Percentiles rank a stretch among this genome's conserved stretches.
Evolutionary conservation across 2,888 invertebrate species (phyloP).

Genomic region (Rhorus exstirpatorius): DNA sequence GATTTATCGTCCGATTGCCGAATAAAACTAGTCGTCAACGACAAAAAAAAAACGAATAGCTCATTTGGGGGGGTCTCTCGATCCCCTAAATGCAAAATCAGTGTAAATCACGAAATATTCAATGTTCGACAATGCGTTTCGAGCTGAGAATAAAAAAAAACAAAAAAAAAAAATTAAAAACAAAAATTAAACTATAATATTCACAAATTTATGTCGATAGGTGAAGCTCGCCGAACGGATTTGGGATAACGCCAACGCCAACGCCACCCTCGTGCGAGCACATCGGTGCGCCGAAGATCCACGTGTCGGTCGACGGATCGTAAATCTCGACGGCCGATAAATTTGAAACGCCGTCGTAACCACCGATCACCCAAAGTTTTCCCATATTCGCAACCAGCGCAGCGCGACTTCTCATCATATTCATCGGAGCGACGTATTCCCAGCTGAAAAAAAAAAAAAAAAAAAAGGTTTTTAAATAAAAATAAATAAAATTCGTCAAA

Average conservation of each 20-base stretch:
- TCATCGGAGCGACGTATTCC: slow-evolving; percentile 93
- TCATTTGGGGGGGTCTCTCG: no score
- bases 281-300: slow-evolving; percentile 93
- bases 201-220: slow-evolving; percentile 46
- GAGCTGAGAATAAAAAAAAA: neutral
- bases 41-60: slow-evolving; percentile 10
- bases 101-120: slow-evolving; percentile 53
- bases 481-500: neutral
- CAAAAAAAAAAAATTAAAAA: slow-evolving; percentile 12
- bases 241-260: slow-evolving; percentile 94
- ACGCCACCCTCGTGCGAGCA: slow-evolving; percentile 96
- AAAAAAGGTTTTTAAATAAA: no score
- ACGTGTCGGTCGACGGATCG: slow-evolving; percentile 90
- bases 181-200: slow-evolving; percentile 9
- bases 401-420: slow-evolving; percentile 93
- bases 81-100: slow-evolving; percentile 60
- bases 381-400: slow-evolving; percentile 94
- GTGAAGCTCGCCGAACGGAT: slow-evolving; percentile 68
- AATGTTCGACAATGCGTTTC: slow-evolving; percentile 21
- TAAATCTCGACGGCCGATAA: slow-evolving; percentile 94
- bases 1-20: slow-evolving; percentile 9
- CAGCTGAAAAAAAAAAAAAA: slow-evolving; percentile 86
- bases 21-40: slow-evolving; percentile 1
- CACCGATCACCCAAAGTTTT: slow-evolving; percentile 93
- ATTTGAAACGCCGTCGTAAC: slow-evolving; percentile 93